phyloP scores from a whole-genome alignment of 1,140 invertebrate species.

The Lerema accius region DNA sequence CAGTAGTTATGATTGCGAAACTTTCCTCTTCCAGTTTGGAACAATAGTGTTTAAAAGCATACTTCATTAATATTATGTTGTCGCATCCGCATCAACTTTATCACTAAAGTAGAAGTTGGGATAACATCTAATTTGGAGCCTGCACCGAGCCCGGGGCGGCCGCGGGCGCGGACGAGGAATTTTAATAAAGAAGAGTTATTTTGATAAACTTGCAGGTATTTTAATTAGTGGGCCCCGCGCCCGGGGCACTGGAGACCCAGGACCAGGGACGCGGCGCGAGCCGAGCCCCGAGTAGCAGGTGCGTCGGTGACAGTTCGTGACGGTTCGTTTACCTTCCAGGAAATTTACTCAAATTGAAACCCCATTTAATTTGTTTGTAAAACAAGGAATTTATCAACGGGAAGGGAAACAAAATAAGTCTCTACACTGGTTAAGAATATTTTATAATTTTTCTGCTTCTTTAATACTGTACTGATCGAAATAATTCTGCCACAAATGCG shows the following conservation, averaged over 20 bases:
- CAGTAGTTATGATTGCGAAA: no score
- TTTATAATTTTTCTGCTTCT: no score
- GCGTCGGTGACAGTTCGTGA: constrained; percentile 4
- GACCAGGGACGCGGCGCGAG: constrained; percentile 7
- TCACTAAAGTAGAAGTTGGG: constrained; percentile 27
- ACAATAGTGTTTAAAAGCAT: constrained; percentile 18
- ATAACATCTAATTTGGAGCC: constrained; percentile 23
- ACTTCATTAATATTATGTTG: constrained; percentile 27
- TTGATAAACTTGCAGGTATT: constrained; percentile 34
- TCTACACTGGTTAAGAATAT: background rate
- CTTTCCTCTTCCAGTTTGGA: constrained; percentile 1
- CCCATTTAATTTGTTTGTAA: constrained; percentile 1
- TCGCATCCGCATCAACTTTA: constrained; percentile 16
- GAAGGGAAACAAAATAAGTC: background rate
- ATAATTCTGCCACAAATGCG: no score
- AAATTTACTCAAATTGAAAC: constrained; percentile 6
- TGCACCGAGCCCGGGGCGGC: background rate
- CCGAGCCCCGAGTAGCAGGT: background rate
- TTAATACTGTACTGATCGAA: no score
- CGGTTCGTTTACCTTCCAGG: background rate
- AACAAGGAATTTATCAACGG: background rate
- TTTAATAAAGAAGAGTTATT: constrained; percentile 36
- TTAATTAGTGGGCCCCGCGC: constrained; percentile 27
- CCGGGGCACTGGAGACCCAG: constrained; percentile 17
- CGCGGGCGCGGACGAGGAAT: constrained; percentile 23